Evolutionary conservation across 2,888 invertebrate species (phyloP), one percentile per base, ranked within the genome.

Genomic region (Hipparchia semele): DNA sequence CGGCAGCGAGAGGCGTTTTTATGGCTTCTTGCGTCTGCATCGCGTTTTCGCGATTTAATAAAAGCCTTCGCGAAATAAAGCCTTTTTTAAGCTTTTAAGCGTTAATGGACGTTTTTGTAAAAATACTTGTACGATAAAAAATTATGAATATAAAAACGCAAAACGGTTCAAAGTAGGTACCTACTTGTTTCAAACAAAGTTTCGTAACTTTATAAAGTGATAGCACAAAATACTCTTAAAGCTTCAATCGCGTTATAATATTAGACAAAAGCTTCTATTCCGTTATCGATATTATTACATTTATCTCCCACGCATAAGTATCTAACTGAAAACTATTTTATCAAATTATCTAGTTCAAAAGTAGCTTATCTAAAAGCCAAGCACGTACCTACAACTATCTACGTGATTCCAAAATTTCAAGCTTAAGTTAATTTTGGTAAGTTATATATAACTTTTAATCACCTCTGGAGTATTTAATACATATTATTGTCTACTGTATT

Each of bases 391-490:
- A 64, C 64, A 51, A 12, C 10, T 23, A 23, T 58, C 58, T 65
- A 65, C 65, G 65, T 65, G 51, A 65, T 65, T 53, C 65, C 65
- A 51, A 65, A 65, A 33, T 23, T 64, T 64, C 51, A 33, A 51
- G 64, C 53, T 65, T 53, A 65, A 53, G 65, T 53, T 53, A 65
- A n/a, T 65, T 65, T 51, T 53, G 51, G 53, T 65, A 65, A 65
- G 53, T 65, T 65, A 53, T 39, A 39, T 39, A 39, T 39, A 39
- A 39, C 39, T 39, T 39, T 4, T 65, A 65, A 65, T 65, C 53
- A 33, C 12, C 65, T 12, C 33, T 8, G 13, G 59, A 60, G 39
- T 39, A 60, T 60, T 39, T 39, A 60, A 60, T 39, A 39, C 10
- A 60, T 5, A 54, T 58, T 39, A 60, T 59, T 23, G 10, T 39